Evolutionary conservation across 2,113 vertebrate genomes (phyloP), one percentile per base, ranked within the genome.

Genomic region (Emydura subglobosa): DNA sequence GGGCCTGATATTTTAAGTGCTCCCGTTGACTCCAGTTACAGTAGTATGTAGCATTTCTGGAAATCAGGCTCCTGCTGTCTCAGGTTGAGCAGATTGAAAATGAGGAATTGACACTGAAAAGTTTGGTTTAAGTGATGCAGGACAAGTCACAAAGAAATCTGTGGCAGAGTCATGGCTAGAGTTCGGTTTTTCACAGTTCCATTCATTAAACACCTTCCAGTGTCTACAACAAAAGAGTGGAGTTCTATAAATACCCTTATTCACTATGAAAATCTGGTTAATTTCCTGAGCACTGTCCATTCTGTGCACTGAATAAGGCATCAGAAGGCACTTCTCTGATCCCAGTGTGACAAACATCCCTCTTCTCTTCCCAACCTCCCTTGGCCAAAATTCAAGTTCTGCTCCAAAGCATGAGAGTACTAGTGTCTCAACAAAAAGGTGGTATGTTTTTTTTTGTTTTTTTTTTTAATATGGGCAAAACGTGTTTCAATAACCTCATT

Each of bases 261-360:
- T 91, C 68, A 61, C 39, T 94, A 85, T 85, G 42, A 14, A 57
- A 65, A 22, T 57, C 53, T 95, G 86, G 42, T 72, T 92, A 89
- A 84, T 86, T 94, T 79, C 61, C 85, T 92, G 96, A 97, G 95
- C 95, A 93, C 94, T 96, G 93, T 97, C 96, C 96, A 96, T 95
- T 94, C 91, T 96, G 95, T 96, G 94, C 95, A 95, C 95, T 97
- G 97, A 93, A 95, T 96, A 83, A 80, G 90, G 94, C 90, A 89
- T 61, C 42, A 85, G 86, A 86, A 92, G 93, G 24, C 85, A 84
- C 87, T 61, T 8, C 72, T 90, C 42, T 82, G 59, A 90, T 82
- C 61, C 55, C 81, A 10, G 2, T 83, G n/a, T 74, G 47, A 82
- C 57, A 27, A 3, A 72, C 50, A 42, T 25, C 24, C 16, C 44